A percentile compares a stretch with the other conserved stretches of the same genome.
phyloP scores from a whole-genome alignment of 2,888 invertebrate genomes.

The Polylopha cassiicola region DNA sequence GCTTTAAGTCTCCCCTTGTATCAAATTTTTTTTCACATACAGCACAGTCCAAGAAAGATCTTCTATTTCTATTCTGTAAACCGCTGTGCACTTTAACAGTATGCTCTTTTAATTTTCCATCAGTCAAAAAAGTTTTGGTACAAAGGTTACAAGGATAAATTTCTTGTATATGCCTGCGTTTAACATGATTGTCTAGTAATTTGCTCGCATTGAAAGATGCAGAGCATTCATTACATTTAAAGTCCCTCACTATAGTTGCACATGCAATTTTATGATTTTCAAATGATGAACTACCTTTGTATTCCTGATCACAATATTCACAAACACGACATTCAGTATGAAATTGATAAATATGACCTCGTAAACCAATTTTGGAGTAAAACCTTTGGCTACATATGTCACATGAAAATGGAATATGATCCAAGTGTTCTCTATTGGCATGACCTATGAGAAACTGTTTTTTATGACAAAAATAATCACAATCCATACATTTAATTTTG shows the following conservation, averaged over 20 bases:
- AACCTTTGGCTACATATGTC: slow-evolving; percentile 45
- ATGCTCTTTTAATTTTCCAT: slow-evolving; percentile 38
- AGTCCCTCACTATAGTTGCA: slow-evolving; percentile 30
- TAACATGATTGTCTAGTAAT: slow-evolving; percentile 36
- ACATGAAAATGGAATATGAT: slow-evolving; percentile 49
- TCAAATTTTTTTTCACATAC: slow-evolving; percentile 42
- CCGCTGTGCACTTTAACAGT: slow-evolving; percentile 41
- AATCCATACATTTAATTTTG: slow-evolving; percentile 44
- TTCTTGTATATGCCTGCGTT: slow-evolving; percentile 36
- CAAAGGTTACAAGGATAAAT: slow-evolving; percentile 41
- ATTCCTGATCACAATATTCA: slow-evolving; percentile 43
- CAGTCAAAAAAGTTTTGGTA: slow-evolving; percentile 38
- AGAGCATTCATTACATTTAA: slow-evolving; percentile 35
- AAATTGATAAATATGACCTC: slow-evolving; percentile 42
- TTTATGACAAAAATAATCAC: slow-evolving; percentile 44
- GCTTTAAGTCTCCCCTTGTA: slow-evolving; percentile 37
- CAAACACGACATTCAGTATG: slow-evolving; percentile 40
- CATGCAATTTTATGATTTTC: slow-evolving; percentile 37
- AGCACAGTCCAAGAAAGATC: slow-evolving; percentile 45
- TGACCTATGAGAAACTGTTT: slow-evolving; percentile 47
- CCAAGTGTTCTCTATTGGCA: slow-evolving; percentile 48
- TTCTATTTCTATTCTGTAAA: slow-evolving; percentile 42
- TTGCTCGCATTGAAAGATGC: slow-evolving; percentile 40
- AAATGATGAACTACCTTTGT: slow-evolving; percentile 32
- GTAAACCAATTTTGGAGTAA: slow-evolving; percentile 44